A percentile compares a stretch with the other conserved stretches of the same genome.
Evolutionary conservation across 2,888 invertebrate species (phyloP).

Genomic region (Ectemnius continuus): DNA sequence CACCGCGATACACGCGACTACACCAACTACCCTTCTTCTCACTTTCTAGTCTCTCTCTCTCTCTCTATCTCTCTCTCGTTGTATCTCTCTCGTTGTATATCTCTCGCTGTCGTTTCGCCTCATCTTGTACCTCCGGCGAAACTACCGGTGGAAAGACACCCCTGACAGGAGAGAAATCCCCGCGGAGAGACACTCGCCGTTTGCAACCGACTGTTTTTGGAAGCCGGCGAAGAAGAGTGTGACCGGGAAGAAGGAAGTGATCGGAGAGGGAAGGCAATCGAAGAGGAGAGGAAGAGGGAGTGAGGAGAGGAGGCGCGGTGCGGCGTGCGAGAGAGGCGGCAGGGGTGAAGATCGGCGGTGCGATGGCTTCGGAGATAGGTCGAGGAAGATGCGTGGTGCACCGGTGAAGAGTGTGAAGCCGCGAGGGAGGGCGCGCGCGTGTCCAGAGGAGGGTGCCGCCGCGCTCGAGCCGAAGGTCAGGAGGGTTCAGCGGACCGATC

Average conservation of each 20-base stretch:
- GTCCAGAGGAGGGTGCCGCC: conserved; percentile 38
- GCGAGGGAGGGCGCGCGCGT: conserved; percentile 33
- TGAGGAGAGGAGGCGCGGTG: not conserved
- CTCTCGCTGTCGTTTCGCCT: conserved; percentile 24
- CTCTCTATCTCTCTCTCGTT: conserved; percentile 25
- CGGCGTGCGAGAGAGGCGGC: conserved; percentile 8
- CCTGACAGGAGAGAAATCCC: too few relatives aligned
- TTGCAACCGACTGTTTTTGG: not conserved
- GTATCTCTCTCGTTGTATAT: conserved; percentile 21
- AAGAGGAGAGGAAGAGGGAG: not conserved
- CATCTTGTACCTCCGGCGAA: too few relatives aligned
- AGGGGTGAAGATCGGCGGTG: conserved; percentile 3
- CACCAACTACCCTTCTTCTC: conserved; percentile 25
- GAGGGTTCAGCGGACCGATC: conserved; percentile 43
- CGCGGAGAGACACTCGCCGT: too few relatives aligned
- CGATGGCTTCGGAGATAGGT: conserved; percentile 34
- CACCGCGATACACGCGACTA: too few relatives aligned
- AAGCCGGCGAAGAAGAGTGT: not conserved
- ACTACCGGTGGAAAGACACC: not conserved
- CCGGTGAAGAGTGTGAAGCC: conserved; percentile 41
- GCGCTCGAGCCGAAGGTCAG: conserved; percentile 52
- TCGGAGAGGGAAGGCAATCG: conserved; percentile 7
- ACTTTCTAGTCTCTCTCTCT: conserved; percentile 28
- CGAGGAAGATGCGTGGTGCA: conserved; percentile 33
- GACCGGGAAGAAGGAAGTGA: not conserved